Base-by-base conservation (phyloP, 2,888 invertebrate species). In the Lacanobia wlatinum region DNA sequence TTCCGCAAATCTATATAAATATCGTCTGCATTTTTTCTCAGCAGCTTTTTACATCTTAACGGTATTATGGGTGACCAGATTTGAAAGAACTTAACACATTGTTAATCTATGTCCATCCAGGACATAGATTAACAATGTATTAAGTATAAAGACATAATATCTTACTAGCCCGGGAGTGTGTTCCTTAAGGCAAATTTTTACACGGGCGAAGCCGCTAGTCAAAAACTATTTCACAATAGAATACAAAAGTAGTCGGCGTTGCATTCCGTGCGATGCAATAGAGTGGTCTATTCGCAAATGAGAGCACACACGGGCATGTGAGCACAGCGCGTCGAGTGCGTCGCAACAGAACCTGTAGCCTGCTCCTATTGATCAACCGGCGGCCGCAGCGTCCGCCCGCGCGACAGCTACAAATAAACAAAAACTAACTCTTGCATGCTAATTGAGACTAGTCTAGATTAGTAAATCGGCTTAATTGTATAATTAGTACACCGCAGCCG, bases 281-380 rank as follows among this genome's bases (percentile, higher is more conserved):
- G 3, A 65, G 46, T 53, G n/a, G 50, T 34, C 10, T 67, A 56
- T 80, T 67, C 48, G 66, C 58, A 64, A 76, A 76, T 52, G 3
- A 64, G 34, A 55, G 10, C 76, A 70, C 77, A 67, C 76, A 60
- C 34, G 34, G 38, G 12, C 28, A 8, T 23, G 10, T 8, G 48
- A 18, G 48, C 48, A 7, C 53, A 8, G 23, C 6, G 7, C 43
- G 53, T 16, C 53, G 2, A 34, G 28, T 16, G 43, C 53, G 59
- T 68, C 64, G 79, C 78, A 82, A 77, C 21, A 82, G 40, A 68
- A 77, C 78, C 82, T 62, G 79, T 68, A 58, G 64, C 52, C 58
- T 52, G 58, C 60, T 67, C 56, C 66, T 70, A 76, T 79, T 81
- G 79, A 70, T 68, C 81, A 81, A 79, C 63, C 52, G 23, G 23